phyloP scores from a whole-genome alignment of 1,140 invertebrate species.

The Harpegnathos saltator region DNA sequence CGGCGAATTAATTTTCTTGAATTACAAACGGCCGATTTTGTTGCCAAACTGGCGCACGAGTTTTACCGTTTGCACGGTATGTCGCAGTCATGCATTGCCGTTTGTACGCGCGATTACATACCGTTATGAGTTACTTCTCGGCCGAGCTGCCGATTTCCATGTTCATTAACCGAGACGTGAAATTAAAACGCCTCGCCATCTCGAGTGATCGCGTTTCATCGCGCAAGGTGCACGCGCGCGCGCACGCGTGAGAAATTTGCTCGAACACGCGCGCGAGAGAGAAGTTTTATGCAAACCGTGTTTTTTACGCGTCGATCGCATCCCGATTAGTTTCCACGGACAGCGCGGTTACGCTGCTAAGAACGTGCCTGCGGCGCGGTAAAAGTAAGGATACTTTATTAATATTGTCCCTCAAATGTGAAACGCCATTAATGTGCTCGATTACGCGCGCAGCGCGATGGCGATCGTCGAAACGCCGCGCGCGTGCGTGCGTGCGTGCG shows the following conservation, averaged over 20 bases:
- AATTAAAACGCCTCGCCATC: background rate
- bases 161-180: background rate
- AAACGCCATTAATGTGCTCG: background rate
- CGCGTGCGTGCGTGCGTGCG: background rate
- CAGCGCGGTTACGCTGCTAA: no score
- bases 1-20: conserved; percentile 62
- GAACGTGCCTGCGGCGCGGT: no score
- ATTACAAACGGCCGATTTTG: conserved; percentile 53
- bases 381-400: background rate
- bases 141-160: background rate
- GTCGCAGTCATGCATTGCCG: conserved; percentile 1
- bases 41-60: conserved; percentile 9
- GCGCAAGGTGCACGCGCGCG: background rate
- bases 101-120: conserved; percentile 7
- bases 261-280: background rate
- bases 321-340: conserved; percentile 5
- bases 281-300: background rate
- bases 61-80: conserved; percentile 17
- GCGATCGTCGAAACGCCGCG: background rate
- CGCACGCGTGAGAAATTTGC: background rate
- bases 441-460: background rate
- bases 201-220: background rate
- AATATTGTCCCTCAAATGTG: background rate
- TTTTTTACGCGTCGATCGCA: background rate
- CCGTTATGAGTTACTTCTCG: conserved; percentile 24